Conservation (phyloP, 2,888 invertebrate genomes). For the Acrobasis repandana region DNA sequence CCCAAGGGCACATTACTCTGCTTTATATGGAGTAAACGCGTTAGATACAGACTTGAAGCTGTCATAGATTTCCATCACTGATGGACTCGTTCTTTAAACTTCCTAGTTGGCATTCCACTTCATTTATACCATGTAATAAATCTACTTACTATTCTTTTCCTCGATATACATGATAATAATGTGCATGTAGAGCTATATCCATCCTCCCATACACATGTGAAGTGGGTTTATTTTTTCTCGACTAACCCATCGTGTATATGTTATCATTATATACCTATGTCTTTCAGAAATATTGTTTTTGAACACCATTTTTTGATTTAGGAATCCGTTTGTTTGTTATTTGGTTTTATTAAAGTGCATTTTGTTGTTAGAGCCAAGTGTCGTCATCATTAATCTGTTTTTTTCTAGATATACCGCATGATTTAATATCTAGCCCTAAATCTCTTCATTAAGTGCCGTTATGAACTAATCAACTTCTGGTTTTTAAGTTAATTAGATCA, state of each 20-base stretch:
- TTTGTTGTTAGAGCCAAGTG: no score
- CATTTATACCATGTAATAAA: not conserved
- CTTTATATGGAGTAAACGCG: conserved; percentile 12
- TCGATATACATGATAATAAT: not conserved
- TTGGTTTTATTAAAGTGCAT: no score
- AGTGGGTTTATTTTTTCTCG: no score
- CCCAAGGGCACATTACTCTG: conserved; percentile 5
- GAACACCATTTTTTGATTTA: no score
- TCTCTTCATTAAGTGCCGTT: not conserved
- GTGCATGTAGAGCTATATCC: no score
- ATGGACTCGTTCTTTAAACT: conserved; percentile 5
- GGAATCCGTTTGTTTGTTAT: no score
- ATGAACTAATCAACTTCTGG: not conserved
- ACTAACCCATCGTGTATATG: no score
- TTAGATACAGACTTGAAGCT: conserved; percentile 12
- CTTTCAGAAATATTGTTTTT: no score
- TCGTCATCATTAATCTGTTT: not conserved
- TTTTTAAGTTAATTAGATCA: not conserved
- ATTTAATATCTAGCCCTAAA: conserved; percentile 5
- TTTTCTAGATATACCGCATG: not conserved
- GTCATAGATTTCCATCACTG: conserved; percentile 8
- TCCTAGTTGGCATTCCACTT: not conserved
- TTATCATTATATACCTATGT: no score
- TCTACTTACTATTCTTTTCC: not conserved
- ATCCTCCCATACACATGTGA: no score